phyloP scores from a whole-genome alignment of 2,888 invertebrate genomes.

The Eupithecia pulchellata region DNA sequence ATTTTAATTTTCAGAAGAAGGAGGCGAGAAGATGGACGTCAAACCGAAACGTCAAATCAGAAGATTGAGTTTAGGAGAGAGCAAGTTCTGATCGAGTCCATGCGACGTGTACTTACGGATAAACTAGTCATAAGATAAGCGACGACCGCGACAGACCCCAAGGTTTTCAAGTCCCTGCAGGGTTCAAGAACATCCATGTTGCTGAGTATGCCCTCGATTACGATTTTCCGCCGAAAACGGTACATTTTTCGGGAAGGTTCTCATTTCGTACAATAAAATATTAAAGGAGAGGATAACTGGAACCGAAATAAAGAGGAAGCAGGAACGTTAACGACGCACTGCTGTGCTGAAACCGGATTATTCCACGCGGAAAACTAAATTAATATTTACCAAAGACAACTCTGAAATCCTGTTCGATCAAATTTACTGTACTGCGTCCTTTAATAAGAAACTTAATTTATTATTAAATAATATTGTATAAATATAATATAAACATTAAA shows the following conservation, averaged over 20 bases:
- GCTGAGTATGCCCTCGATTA: neutral
- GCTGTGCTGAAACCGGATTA: neutral
- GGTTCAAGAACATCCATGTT: conserved; percentile 1
- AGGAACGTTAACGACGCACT: neutral
- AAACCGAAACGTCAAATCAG: conserved; percentile 37
- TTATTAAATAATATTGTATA: neutral
- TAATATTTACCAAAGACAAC: neutral
- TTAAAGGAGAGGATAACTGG: conserved; percentile 7
- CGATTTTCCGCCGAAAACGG: neutral
- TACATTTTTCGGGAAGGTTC: neutral
- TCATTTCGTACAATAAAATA: neutral
- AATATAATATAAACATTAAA: neutral
- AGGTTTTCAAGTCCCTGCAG: neutral
- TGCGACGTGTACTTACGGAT: neutral
- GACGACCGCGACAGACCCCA: neutral
- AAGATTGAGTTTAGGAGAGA: conserved; percentile 45
- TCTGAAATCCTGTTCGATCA: neutral
- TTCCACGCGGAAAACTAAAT: neutral
- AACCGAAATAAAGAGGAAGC: neutral
- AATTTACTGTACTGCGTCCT: neutral
- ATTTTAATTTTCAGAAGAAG: conserved; percentile 39
- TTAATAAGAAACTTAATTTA: conserved; percentile 2
- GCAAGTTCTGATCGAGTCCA: conserved; percentile 40
- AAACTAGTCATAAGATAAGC: conserved; percentile 7
- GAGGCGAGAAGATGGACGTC: conserved; percentile 33